Base-by-base conservation (phyloP, 2,888 invertebrate species). In the Platypus cylindrus region DNA sequence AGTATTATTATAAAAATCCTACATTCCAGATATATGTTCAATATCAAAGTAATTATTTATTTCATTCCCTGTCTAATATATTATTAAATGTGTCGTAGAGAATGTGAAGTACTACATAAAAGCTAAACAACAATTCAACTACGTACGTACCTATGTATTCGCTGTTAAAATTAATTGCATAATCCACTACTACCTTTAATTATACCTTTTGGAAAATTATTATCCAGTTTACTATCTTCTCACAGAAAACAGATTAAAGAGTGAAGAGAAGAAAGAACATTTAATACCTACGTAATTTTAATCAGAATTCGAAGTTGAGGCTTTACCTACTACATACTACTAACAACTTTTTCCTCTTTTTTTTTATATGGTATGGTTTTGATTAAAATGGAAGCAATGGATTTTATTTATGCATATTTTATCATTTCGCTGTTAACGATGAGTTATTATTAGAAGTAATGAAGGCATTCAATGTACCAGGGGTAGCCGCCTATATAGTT, bases 321-420 rank as follows among this genome's bases (percentile, higher is more conserved):
- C 26, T 27, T 27, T 33, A 25, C 27, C 25, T 25, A 11, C 17
- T 11, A 17, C 30, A 18, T 14, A n/a, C n/a, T n/a, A n/a, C n/a
- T n/a, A 22, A 22, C 8, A 22, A 22, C 9, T 22, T 7, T 7
- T 20, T 13, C 30, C 16, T 2, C 51, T 55, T 53, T 56, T 55
- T 50, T 55, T 55, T 54, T 46, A 49, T 50, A 54, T 55, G n/a
- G n/a, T n/a, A n/a, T n/a, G n/a, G n/a, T n/a, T n/a, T n/a, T n/a
- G 14, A 27, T 27, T 27, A 27, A 12, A 27, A 14, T 27, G 15
- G 27, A 11, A 27, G 13, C 14, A 5, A 27, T 4, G 14, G 12
- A 5, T 15, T 9, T 12, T 15, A 5, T 27, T 27, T 27, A 27
- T 14, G 27, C 3, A 5, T 27, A 14, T 14, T 27, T 27, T 27